These are phyloP conservation scores for Ailurus styani DNA, from an alignment of 2,113 vertebrate genomes.

Conservation along the genomic window DNA sequence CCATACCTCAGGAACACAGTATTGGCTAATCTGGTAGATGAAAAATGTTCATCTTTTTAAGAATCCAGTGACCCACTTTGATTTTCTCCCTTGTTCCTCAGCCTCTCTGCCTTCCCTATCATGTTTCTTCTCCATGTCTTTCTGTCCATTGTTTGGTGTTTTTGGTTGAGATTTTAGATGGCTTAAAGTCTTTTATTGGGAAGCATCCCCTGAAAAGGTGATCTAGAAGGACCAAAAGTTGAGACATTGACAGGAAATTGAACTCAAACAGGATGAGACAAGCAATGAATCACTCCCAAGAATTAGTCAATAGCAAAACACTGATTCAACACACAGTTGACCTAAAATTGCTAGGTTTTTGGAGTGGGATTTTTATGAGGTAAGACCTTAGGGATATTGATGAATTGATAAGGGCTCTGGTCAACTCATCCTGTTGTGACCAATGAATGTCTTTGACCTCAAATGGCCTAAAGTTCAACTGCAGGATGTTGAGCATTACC, in stretches of 20 bases:
- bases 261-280: conserved; percentile 4
- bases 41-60: not conserved
- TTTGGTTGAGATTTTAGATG: not conserved
- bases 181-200: not conserved
- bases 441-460: not conserved
- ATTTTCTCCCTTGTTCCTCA: not conserved
- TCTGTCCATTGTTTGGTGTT: not conserved
- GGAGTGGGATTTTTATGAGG: not conserved
- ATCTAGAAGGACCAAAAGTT: not conserved
- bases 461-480: not conserved
- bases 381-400: not conserved
- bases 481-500: not conserved
- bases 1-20: not conserved
- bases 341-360: conserved; percentile 17
- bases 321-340: not conserved
- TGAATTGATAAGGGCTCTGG: not conserved
- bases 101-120: fast-evolving
- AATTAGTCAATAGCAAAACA: not conserved
- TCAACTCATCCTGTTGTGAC: not conserved
- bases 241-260: not conserved
- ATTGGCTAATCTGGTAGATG: not conserved
- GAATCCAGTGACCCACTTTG: not conserved
- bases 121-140: not conserved
- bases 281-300: not conserved
- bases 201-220: not conserved